A percentile compares a stretch with the other conserved stretches of the same genome.
These are phyloP conservation scores for Xenopus petersii DNA, from an alignment of 2,797 vertebrate genomes.

Conservation along the genomic window DNA sequence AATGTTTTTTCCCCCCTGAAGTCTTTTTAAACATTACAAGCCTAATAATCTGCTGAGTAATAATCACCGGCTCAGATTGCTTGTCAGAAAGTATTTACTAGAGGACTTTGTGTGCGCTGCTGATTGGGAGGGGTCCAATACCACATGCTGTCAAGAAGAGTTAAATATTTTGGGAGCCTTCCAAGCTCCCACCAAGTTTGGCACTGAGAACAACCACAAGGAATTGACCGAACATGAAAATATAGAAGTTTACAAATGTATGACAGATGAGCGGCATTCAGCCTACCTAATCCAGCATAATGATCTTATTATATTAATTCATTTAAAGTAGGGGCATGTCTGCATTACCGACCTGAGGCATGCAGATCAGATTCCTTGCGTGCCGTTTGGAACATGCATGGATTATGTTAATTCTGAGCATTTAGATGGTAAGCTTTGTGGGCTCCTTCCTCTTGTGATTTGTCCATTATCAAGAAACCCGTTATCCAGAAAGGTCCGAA, in stretches of 20 bases:
- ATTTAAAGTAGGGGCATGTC: neutral
- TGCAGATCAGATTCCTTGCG: too few species aligned
- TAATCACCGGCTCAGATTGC: conserved; percentile 2
- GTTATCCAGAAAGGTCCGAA: too few species aligned
- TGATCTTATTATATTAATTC: neutral
- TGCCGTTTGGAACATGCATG: too few species aligned
- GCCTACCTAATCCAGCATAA: neutral
- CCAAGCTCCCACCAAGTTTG: conserved; percentile 3
- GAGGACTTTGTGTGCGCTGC: neutral
- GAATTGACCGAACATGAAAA: conserved; percentile 6
- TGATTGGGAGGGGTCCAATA: neutral
- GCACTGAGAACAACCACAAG: neutral
- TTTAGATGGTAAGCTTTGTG: too few species aligned
- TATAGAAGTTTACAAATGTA: conserved; percentile 8
- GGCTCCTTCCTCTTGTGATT: too few species aligned
- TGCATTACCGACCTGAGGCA: too few species aligned
- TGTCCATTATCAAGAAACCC: too few species aligned
- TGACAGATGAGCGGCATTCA: conserved; percentile 5
- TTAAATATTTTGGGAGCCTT: neutral
- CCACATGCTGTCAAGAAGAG: conserved; percentile 2
- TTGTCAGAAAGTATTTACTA: neutral
- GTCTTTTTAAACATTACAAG: conserved; percentile 11
- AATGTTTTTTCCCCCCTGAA: neutral
- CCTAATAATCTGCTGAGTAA: conserved; percentile 27
- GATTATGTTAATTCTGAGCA: too few species aligned